These are phyloP conservation scores for Disparrhopalites patrizii DNA, from an alignment of 2,888 invertebrate species.

Conservation along the genomic window DNA sequence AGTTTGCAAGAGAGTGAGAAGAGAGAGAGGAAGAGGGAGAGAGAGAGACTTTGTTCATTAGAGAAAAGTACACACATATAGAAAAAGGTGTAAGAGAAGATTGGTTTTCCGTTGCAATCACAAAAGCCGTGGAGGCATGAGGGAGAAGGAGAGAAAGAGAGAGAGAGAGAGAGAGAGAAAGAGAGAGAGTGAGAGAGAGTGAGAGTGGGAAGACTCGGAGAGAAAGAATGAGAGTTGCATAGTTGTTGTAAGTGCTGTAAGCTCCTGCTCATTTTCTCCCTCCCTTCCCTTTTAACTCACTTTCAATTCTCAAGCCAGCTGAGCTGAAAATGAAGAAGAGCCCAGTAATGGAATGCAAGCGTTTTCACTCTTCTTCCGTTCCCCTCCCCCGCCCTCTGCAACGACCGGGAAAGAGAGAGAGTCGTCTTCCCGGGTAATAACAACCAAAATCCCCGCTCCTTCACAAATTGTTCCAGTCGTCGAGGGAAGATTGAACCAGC, in stretches of 20 bases:
- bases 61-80: background rate
- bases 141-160: background rate
- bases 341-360: conserved; percentile 13
- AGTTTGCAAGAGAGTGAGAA: background rate
- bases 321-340: conserved; percentile 22
- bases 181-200: conserved; percentile 25
- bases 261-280: background rate
- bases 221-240: background rate
- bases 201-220: conserved; percentile 17
- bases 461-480: too few relatives aligned
- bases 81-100: background rate
- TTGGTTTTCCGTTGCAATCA: too few relatives aligned
- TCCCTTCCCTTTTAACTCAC: background rate
- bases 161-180: background rate
- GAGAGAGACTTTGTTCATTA: background rate
- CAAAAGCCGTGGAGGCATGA: too few relatives aligned
- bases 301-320: conserved; percentile 15
- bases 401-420: too few relatives aligned
- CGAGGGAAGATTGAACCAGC: too few relatives aligned
- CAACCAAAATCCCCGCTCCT: too few relatives aligned
- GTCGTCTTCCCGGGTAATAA: too few relatives aligned
- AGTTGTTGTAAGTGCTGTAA: too few relatives aligned
- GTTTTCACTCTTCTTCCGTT: too few relatives aligned
- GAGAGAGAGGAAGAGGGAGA: conserved; percentile 45
- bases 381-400: too few relatives aligned